These are phyloP conservation scores for Gallirallus australis DNA, from an alignment of 2,797 vertebrate genomes.

Conservation along the genomic window DNA sequence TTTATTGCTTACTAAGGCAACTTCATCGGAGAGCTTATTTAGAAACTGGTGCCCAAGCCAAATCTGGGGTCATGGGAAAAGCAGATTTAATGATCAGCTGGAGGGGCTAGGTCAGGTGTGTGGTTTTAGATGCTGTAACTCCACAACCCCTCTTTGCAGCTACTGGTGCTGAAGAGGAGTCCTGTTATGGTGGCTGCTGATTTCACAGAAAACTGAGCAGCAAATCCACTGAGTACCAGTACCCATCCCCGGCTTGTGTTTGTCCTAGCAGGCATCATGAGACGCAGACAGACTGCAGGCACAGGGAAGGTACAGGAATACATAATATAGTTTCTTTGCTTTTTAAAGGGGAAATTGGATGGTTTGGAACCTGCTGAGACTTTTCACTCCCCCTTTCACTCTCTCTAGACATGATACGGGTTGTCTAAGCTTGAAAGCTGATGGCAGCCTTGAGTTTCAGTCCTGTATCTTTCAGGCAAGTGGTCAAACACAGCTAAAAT, in stretches of 20 bases:
- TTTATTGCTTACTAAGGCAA: constrained; percentile 39
- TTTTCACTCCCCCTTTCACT: neutral
- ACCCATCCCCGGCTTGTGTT: neutral
- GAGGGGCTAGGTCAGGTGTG: neutral
- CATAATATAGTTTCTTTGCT: neutral
- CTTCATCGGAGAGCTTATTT: neutral
- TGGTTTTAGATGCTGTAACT: neutral
- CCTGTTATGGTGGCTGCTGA: neutral
- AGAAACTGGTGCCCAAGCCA: constrained; percentile 25
- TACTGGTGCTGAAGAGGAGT: neutral
- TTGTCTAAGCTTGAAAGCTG: neutral
- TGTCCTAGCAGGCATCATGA: neutral
- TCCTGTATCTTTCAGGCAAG: neutral
- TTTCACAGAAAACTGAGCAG: neutral
- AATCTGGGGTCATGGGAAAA: constrained; percentile 33
- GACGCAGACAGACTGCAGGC: neutral
- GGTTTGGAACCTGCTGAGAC: neutral
- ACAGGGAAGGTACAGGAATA: neutral
- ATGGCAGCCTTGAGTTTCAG: neutral
- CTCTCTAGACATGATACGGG: accelerated
- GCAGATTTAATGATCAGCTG: constrained; percentile 31
- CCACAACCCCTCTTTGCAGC: neutral
- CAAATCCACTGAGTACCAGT: neutral
- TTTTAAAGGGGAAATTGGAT: neutral
- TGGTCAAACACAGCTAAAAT: neutral